Evolutionary conservation across 2,113 vertebrate species (phyloP).

Genomic region (Lagopus leucura): DNA sequence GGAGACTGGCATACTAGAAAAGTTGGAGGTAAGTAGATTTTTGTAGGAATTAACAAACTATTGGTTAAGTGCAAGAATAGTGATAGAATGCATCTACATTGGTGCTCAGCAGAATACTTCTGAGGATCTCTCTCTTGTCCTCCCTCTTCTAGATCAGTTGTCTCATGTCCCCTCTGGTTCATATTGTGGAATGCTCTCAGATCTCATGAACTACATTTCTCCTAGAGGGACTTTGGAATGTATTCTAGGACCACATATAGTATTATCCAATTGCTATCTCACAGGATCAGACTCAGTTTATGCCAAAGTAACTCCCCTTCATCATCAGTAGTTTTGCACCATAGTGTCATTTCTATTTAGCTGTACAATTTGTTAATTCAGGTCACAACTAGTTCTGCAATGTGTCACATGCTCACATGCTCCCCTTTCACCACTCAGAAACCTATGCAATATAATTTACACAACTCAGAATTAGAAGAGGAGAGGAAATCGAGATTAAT

Average conservation of each 20-base stretch:
- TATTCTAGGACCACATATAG: background rate
- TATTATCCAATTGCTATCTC: background rate
- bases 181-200: background rate
- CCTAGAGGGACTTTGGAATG: background rate
- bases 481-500: background rate
- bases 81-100: background rate
- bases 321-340: background rate
- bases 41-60: background rate
- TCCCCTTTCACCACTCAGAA: background rate
- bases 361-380: background rate
- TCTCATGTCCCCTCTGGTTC: background rate
- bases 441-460: background rate
- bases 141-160: background rate
- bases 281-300: background rate
- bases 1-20: background rate
- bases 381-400: background rate
- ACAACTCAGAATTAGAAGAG: background rate
- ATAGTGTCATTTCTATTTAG: background rate
- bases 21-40: background rate
- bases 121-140: background rate
- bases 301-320: background rate
- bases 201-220: background rate
- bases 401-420: slow-evolving; percentile 11
- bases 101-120: fast-evolving
- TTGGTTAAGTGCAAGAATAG: background rate